phyloP scores from a whole-genome alignment of 2,797 vertebrate genomes.

The Cryptoprocta ferox region DNA sequence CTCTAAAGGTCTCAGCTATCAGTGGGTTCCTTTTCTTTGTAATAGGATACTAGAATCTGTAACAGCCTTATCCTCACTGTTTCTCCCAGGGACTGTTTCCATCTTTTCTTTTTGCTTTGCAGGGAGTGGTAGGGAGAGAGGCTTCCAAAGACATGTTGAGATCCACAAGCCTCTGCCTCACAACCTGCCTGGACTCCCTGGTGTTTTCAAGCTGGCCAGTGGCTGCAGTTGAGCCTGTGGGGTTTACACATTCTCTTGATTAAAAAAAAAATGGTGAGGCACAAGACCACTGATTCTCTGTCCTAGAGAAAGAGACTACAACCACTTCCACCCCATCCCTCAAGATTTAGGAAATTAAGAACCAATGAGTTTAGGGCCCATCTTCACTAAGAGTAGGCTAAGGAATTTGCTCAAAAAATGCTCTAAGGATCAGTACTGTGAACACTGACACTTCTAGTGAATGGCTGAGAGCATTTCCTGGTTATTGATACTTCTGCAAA shows the following conservation, averaged over 20 bases:
- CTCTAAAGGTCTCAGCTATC: not conserved
- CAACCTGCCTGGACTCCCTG: rapidly evolving
- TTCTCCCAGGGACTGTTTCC: not conserved
- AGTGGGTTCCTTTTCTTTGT: not conserved
- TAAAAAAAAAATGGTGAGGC: not conserved
- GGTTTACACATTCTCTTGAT: not conserved
- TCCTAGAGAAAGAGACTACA: not conserved
- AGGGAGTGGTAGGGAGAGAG: not conserved
- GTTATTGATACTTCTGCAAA: not conserved
- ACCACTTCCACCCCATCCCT: not conserved
- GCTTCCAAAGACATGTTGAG: rapidly evolving
- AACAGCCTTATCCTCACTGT: not conserved
- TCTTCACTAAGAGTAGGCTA: not conserved
- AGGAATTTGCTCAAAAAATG: not conserved
- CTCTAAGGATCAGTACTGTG: not conserved
- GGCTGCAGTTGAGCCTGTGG: not conserved
- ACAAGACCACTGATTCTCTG: not conserved
- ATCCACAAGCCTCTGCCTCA: rapidly evolving
- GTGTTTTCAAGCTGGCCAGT: not conserved
- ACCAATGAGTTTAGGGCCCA: not conserved
- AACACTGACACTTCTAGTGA: not conserved
- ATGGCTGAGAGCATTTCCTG: not conserved
- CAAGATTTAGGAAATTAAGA: not conserved
- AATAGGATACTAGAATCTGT: not conserved
- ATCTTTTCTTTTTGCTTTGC: not conserved